A percentile compares a stretch with the other conserved stretches of the same genome.
phyloP scores from a whole-genome alignment of 1,140 invertebrate genomes.

The Bombus terrestris region DNA sequence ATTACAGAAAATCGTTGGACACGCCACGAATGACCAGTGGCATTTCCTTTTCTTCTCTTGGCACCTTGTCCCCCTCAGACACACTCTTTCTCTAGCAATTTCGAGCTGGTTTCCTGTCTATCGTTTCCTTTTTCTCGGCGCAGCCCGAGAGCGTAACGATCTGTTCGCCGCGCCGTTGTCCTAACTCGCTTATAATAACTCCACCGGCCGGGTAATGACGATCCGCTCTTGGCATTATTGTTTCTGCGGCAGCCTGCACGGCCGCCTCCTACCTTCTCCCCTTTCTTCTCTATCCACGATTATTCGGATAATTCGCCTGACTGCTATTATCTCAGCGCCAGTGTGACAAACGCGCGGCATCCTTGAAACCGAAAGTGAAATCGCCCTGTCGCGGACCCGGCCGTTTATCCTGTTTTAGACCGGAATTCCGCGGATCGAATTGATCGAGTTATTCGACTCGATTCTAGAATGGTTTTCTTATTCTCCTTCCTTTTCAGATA shows the following conservation, averaged over 20 bases:
- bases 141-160: slow-evolving; percentile 58
- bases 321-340: slow-evolving; percentile 41
- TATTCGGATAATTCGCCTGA: slow-evolving; percentile 70
- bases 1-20: slow-evolving; percentile 21
- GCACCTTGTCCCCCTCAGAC: background rate
- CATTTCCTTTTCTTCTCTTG: slow-evolving; percentile 6
- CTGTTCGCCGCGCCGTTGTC: slow-evolving; percentile 55
- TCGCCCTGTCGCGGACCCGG: background rate
- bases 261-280: background rate
- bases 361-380: slow-evolving; percentile 30
- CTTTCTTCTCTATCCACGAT: slow-evolving; percentile 56
- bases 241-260: slow-evolving; percentile 67
- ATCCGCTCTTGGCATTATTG: slow-evolving; percentile 70
- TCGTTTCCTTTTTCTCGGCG: slow-evolving; percentile 45
- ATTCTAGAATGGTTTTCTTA: background rate
- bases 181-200: slow-evolving; percentile 76
- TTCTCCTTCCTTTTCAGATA: background rate
- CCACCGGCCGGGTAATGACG: slow-evolving; percentile 68
- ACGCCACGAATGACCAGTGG: slow-evolving; percentile 3
- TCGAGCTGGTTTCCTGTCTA: slow-evolving; percentile 53
- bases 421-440: background rate
- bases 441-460: background rate
- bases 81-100: slow-evolving; percentile 42
- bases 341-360: slow-evolving; percentile 48
- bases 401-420: slow-evolving; percentile 16